Conservation (phyloP, 1,140 invertebrate species). For the Phthorimaea operculella region DNA sequence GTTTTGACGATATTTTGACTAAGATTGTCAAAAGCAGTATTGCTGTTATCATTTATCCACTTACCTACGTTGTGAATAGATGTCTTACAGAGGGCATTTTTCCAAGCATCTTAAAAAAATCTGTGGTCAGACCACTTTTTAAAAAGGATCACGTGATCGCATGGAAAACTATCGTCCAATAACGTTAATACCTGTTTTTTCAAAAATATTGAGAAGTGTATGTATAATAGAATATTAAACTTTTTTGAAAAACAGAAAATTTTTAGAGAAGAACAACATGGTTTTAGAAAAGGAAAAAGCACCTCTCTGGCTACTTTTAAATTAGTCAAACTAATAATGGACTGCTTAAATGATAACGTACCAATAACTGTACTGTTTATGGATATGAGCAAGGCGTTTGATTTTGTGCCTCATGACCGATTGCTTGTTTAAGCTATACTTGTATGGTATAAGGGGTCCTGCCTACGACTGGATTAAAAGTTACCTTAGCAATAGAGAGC, state of each 20-base stretch:
- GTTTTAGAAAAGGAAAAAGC: background rate
- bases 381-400: too few relatives aligned
- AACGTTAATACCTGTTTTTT: background rate
- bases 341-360: constrained; percentile 4
- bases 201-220: background rate
- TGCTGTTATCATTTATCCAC: too few relatives aligned
- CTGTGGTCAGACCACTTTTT: background rate
- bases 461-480: background rate
- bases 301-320: background rate
- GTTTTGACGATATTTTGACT: too few relatives aligned
- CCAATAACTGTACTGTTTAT: constrained; percentile 7
- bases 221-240: background rate
- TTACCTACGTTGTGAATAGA: background rate
- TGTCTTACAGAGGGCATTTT: background rate
- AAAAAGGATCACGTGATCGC: background rate
- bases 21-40: too few relatives aligned
- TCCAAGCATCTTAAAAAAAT: background rate
- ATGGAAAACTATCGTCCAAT: background rate
- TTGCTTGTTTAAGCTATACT: background rate
- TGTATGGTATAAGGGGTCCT: background rate
- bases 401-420: constrained; percentile 8
- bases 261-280: background rate
- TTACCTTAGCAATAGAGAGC: background rate
- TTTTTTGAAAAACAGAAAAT: background rate
- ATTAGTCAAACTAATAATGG: too few relatives aligned